Evolutionary conservation across 2,888 invertebrate species (phyloP).

Genomic region (Lasioglossum leucozonium): DNA sequence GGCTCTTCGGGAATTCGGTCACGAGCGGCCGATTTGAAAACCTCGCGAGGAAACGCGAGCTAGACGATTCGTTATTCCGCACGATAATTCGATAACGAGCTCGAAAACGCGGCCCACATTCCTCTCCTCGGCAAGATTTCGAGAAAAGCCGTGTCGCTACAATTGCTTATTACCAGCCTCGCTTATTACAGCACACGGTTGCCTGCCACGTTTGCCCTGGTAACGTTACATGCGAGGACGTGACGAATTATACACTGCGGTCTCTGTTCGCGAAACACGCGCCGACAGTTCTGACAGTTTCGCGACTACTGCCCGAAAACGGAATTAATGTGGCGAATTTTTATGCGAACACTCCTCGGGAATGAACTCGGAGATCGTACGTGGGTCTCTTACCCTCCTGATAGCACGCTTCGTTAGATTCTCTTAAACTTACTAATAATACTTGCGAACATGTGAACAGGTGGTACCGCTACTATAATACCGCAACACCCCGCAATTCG

Average conservation of each 20-base stretch:
- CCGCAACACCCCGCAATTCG: no score
- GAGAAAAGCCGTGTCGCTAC: background rate
- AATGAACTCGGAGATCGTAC: background rate
- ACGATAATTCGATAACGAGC: conserved; percentile 13
- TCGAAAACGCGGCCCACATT: background rate
- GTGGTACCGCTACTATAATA: no score
- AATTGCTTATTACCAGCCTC: background rate
- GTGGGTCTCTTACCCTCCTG: background rate
- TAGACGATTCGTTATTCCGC: background rate
- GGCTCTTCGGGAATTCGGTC: conserved; percentile 28
- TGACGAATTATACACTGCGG: background rate
- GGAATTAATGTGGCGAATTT: background rate
- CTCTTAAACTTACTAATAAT: no score
- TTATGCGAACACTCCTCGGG: background rate
- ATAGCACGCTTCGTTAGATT: no score
- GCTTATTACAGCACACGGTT: background rate
- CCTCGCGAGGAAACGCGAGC: background rate
- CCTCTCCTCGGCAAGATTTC: background rate
- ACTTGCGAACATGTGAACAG: no score
- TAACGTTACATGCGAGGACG: background rate
- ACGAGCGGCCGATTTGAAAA: conserved; percentile 15
- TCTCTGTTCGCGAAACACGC: background rate
- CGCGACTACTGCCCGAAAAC: background rate
- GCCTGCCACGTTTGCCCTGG: background rate
- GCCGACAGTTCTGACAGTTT: background rate